Conservation (phyloP, 2,797 vertebrate species). For the Chloroceryle amazona region DNA sequence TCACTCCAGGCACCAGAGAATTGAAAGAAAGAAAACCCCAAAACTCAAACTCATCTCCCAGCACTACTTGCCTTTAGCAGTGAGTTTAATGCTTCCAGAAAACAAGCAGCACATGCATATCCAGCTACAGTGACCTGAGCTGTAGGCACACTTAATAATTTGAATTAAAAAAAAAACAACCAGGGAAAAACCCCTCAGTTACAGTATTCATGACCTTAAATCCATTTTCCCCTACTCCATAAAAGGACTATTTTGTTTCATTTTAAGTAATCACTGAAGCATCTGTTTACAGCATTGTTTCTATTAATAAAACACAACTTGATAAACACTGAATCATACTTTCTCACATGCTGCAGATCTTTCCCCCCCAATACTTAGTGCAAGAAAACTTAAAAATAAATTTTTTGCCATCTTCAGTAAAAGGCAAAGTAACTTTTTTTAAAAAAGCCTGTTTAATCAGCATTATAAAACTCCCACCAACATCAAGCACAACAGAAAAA, state of each 20-base stretch:
- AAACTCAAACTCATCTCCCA: neutral
- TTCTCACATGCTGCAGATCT: constrained; percentile 36
- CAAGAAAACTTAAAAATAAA: constrained; percentile 19
- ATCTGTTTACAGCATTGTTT: constrained; percentile 62
- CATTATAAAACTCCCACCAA: neutral
- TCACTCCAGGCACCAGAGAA: neutral
- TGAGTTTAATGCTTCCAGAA: neutral
- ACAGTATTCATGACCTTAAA: neutral
- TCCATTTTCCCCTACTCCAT: neutral
- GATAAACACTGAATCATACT: constrained; percentile 58
- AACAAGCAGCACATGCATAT: neutral
- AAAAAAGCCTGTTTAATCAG: neutral
- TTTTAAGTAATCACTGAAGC: constrained; percentile 52
- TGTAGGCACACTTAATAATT: neutral
- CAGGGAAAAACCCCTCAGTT: neutral
- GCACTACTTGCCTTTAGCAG: neutral
- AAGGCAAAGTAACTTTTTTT: neutral
- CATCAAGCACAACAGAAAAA: neutral
- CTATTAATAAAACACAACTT: constrained; percentile 58
- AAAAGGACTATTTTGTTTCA: constrained; percentile 26
- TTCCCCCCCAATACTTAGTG: neutral
- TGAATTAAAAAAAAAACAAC: too few relatives aligned
- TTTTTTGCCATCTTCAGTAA: neutral
- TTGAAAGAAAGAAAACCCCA: neutral
- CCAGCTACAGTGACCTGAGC: neutral